phyloP scores from a whole-genome alignment of 2,113 vertebrate species.

The Irena cyanogastra region DNA sequence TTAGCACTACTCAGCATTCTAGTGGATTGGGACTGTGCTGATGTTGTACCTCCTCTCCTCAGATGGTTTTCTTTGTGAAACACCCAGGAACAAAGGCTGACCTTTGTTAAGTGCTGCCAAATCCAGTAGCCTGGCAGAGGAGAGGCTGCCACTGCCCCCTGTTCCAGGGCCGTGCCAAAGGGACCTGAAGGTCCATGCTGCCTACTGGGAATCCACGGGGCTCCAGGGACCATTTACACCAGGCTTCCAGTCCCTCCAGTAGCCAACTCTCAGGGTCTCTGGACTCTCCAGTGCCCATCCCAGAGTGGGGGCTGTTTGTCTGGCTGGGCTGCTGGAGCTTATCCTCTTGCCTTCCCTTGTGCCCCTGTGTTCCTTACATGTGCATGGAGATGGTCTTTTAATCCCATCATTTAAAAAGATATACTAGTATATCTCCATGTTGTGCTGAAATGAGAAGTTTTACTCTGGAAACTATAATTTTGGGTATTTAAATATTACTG shows the following conservation, averaged over 20 bases:
- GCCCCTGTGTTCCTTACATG: rapidly evolving
- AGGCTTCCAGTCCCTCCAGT: not conserved
- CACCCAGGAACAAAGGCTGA: rapidly evolving
- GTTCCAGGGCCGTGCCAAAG: not conserved
- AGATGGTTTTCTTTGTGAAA: not conserved
- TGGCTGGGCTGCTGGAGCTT: not conserved
- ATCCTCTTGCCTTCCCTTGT: not conserved
- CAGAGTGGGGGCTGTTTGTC: not conserved
- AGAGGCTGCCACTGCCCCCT: not conserved
- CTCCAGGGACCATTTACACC: not conserved
- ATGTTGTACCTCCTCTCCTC: not conserved
- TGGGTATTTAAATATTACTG: not conserved
- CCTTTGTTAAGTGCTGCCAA: not conserved
- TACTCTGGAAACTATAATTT: not conserved
- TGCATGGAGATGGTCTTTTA: not conserved
- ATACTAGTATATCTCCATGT: not conserved
- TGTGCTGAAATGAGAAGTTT: not conserved
- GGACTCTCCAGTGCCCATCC: not conserved
- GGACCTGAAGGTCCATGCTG: not conserved
- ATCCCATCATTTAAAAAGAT: not conserved
- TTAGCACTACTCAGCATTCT: not conserved
- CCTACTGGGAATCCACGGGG: not conserved
- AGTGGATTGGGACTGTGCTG: not conserved
- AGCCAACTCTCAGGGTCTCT: not conserved
- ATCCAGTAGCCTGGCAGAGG: not conserved